A percentile compares a stretch with the other conserved stretches of the same genome.
Conservation (phyloP, 2,888 invertebrate species). For the Zelleria hepariella region DNA sequence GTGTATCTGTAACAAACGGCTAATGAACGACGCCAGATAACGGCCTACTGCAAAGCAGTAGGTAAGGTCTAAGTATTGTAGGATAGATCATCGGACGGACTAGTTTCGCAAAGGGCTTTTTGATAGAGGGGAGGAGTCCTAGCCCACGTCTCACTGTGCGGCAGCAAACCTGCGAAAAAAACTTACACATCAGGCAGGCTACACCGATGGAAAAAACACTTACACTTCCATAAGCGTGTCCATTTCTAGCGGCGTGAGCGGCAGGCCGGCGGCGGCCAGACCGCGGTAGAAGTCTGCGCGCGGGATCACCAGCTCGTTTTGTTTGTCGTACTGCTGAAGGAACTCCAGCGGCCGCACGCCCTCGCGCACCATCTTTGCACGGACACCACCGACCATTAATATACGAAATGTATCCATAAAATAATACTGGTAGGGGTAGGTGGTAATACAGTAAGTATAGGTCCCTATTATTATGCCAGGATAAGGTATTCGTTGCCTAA, state of each 20-base stretch:
- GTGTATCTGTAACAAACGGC: too few species aligned
- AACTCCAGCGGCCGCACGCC: slow-evolving; percentile 77
- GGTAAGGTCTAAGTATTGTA: too few species aligned
- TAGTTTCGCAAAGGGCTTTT: not conserved
- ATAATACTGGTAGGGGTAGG: too few species aligned
- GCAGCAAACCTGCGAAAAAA: not conserved
- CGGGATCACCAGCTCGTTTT: slow-evolving; percentile 74
- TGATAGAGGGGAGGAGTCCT: not conserved
- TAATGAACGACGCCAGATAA: too few species aligned
- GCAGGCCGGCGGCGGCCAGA: slow-evolving; percentile 75
- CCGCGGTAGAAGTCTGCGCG: slow-evolving; percentile 80
- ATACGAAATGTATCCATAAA: too few species aligned
- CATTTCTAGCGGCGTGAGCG: slow-evolving; percentile 77
- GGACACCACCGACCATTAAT: not conserved
- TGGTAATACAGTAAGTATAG: too few species aligned
- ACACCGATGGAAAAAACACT: slow-evolving; percentile 38
- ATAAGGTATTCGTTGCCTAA: too few species aligned
- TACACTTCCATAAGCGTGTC: slow-evolving; percentile 81
- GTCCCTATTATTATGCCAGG: too few species aligned
- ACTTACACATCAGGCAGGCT: too few species aligned
- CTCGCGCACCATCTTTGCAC: slow-evolving; percentile 74
- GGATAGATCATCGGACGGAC: too few species aligned
- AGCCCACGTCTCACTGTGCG: too few species aligned
- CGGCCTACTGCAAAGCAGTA: too few species aligned
- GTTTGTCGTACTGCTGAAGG: slow-evolving; percentile 76